Base-by-base conservation (phyloP, 2,888 invertebrate species). In the Myopa testacea region DNA sequence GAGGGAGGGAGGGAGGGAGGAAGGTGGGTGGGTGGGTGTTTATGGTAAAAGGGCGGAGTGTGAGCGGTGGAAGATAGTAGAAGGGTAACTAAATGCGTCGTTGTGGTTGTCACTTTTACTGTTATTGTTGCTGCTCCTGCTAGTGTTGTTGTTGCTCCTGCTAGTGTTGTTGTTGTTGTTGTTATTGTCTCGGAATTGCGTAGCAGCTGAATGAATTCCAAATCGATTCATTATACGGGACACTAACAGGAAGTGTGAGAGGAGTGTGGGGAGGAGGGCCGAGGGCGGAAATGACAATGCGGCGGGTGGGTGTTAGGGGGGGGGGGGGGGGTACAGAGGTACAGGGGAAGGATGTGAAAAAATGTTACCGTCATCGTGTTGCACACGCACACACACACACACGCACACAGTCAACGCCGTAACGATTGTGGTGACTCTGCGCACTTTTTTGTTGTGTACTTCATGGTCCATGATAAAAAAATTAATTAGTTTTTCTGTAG, bases 211-310 rank as follows among this genome's bases (percentile, higher is more conserved):
- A 58, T 72, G 19, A 40, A 37, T 37, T 62, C 65, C 65, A n/a
- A 75, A 58, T 69, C 75, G 58, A 69, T 69, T 75, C 69, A 68
- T 75, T 75, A 58, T 69, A 55, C 75, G 68, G 75, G 45, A 45
- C 69, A 60, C 68, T 8, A 69, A 50, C 68, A 50, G 68, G 40
- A 50, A 69, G 19, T 45, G n/a, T 4, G 62, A 2, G 26, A 26
- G 6, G 34, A 26, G 8, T 12, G 38, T 12, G 14, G 65, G 38
- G 65, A 14, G 65, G 38, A 4, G 38, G 65, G 38, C 12, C n/a
- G 55, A 14, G 6, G 16, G 6, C 4, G 55, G n/a, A n/a, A 55
- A 55, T 14, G 55, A 14, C 55, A 2, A 1, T 55, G 55, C 14
- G 55, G 1, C 10, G 45, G 45, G 45, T 3, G 6, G 6, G 45